Evolutionary conservation across 2,797 vertebrate genomes (phyloP).

Genomic region (Danio aesculapii): DNA sequence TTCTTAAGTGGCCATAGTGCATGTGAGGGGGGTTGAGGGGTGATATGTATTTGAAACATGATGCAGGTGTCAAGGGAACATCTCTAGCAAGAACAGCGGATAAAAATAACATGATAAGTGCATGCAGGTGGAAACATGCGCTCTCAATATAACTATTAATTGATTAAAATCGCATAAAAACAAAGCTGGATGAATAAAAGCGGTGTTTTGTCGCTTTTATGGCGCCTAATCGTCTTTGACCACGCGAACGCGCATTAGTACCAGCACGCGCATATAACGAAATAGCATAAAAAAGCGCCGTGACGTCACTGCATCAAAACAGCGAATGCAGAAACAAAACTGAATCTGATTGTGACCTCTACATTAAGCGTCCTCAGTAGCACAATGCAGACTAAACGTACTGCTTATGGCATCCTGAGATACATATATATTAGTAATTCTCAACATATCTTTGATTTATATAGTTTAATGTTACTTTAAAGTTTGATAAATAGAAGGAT

Average conservation of each 20-base stretch:
- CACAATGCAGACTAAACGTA: not conserved
- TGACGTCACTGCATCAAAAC: slow-evolving; percentile 30
- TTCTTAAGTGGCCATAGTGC: slow-evolving; percentile 1
- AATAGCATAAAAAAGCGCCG: not conserved
- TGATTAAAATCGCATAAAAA: not conserved
- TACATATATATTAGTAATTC: not conserved
- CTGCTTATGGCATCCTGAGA: not conserved
- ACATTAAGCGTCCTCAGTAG: not conserved
- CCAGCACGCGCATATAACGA: not conserved
- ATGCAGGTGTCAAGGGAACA: slow-evolving; percentile 22
- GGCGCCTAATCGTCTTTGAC: not conserved
- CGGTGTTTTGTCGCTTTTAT: not conserved
- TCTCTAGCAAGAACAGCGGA: not conserved
- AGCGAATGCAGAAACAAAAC: not conserved
- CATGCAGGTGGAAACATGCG: not conserved
- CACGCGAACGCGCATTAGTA: not conserved
- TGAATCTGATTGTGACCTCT: slow-evolving; percentile 17
- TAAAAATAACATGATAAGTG: slow-evolving; percentile 30
- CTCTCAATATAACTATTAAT: not conserved
- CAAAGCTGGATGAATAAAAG: not conserved
- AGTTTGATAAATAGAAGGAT: not conserved
- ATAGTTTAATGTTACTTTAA: not conserved
- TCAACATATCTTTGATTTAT: not conserved
- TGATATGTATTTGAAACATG: slow-evolving; percentile 11
- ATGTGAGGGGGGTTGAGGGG: not conserved